Percentiles rank a stretch among this genome's conserved stretches.
These are phyloP conservation scores for Callosobruchus maculatus DNA, from an alignment of 2,888 invertebrate genomes.

Conservation along the genomic window DNA sequence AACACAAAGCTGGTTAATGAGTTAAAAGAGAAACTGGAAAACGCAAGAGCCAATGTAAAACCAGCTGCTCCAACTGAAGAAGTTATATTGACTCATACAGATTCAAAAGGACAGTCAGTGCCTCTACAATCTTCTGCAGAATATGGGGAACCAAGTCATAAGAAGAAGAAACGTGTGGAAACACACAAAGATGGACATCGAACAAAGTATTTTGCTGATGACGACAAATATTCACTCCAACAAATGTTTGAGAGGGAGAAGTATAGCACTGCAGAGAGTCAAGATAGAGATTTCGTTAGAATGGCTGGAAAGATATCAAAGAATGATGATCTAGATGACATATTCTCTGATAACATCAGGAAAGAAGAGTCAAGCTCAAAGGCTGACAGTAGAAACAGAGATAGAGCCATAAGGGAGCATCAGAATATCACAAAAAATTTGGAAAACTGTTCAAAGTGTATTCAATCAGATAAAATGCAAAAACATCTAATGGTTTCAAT, in stretches of 20 bases:
- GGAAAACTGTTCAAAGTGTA: slow-evolving; percentile 79
- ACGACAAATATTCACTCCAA: slow-evolving; percentile 81
- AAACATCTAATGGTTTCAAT: slow-evolving; percentile 83
- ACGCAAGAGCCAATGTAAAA: slow-evolving; percentile 55
- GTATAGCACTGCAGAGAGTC: slow-evolving; percentile 73
- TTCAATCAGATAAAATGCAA: slow-evolving; percentile 73
- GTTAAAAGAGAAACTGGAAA: slow-evolving; percentile 71
- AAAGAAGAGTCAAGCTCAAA: slow-evolving; percentile 60
- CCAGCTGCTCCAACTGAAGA: slow-evolving; percentile 40
- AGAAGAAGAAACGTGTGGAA: slow-evolving; percentile 57
- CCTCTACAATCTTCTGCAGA: slow-evolving; percentile 54
- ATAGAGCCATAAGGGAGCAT: slow-evolving; percentile 71
- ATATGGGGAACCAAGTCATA: slow-evolving; percentile 48
- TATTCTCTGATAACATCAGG: slow-evolving; percentile 76
- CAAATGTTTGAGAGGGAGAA: slow-evolving; percentile 83
- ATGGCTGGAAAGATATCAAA: slow-evolving; percentile 64
- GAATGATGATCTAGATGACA: slow-evolving; percentile 78
- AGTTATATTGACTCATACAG: slow-evolving; percentile 67
- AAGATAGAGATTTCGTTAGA: slow-evolving; percentile 76
- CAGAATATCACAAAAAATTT: slow-evolving; percentile 64
- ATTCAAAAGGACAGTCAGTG: slow-evolving; percentile 63
- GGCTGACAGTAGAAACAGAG: slow-evolving; percentile 59
- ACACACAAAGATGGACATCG: slow-evolving; percentile 74
- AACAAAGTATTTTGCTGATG: slow-evolving; percentile 82
- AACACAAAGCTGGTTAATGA: slow-evolving; percentile 65